Percentiles rank a stretch among this genome's conserved stretches.
phyloP scores from a whole-genome alignment of 2,888 invertebrate species.

The Protula sp. region DNA sequence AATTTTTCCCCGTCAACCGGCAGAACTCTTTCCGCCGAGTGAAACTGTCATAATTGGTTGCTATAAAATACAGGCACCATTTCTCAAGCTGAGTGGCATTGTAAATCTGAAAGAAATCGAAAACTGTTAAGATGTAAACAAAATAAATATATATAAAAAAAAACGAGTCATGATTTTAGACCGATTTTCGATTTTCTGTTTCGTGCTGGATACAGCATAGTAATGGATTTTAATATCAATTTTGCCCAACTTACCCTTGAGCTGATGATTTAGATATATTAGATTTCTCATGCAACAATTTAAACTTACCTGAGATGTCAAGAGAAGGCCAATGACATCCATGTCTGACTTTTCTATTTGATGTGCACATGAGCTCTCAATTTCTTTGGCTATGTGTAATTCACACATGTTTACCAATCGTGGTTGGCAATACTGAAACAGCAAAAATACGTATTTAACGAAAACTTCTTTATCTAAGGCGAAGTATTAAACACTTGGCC shows the following conservation, averaged over 20 bases:
- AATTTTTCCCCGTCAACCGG: slow-evolving; percentile 30
- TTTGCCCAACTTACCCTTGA: too few relatives aligned
- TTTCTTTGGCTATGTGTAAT: slow-evolving; percentile 44
- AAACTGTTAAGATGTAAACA: neutral
- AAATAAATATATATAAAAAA: too few relatives aligned
- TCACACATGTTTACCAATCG: slow-evolving; percentile 45
- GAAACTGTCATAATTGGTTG: slow-evolving; percentile 41
- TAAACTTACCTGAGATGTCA: slow-evolving; percentile 37
- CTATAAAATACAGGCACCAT: slow-evolving; percentile 48
- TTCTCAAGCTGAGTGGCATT: slow-evolving; percentile 39
- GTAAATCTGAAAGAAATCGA: slow-evolving; percentile 29
- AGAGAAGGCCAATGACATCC: slow-evolving; percentile 41
- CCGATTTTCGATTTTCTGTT: too few relatives aligned
- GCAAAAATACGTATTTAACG: too few relatives aligned
- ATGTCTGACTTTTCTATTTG: slow-evolving; percentile 40
- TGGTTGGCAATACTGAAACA: slow-evolving; percentile 30
- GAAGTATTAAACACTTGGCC: too few relatives aligned
- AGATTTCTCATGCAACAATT: too few relatives aligned
- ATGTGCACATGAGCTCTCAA: slow-evolving; percentile 33
- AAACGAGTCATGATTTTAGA: too few relatives aligned
- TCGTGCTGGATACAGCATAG: too few relatives aligned
- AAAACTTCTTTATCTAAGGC: too few relatives aligned
- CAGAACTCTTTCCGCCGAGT: slow-evolving; percentile 34
- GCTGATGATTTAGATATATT: too few relatives aligned
- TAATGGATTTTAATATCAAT: too few relatives aligned